Evolutionary conservation across 2,113 vertebrate species (phyloP).

Genomic region (Pao palembangensis): DNA sequence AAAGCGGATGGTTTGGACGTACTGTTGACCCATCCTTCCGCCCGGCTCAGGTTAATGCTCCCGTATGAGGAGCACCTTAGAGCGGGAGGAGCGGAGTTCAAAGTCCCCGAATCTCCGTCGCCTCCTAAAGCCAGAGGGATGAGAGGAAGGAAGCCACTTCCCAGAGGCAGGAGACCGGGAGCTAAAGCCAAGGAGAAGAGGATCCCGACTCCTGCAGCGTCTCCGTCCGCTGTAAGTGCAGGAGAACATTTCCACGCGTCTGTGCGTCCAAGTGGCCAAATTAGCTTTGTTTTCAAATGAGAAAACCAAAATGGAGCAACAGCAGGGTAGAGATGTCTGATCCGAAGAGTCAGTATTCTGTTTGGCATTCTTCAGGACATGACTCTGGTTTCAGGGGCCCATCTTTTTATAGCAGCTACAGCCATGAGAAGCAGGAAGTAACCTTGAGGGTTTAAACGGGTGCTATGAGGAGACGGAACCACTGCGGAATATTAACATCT

Average conservation of each 20-base stretch:
- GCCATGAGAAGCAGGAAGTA: too few relatives aligned
- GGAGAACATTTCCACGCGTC: neutral
- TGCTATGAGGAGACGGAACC: too few relatives aligned
- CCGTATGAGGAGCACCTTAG: slow-evolving; percentile 73
- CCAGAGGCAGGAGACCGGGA: slow-evolving; percentile 51
- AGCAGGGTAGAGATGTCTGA: too few relatives aligned
- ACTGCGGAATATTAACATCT: too few relatives aligned
- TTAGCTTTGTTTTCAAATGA: too few relatives aligned
- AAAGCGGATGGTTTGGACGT: neutral
- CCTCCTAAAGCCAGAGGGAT: slow-evolving; percentile 37
- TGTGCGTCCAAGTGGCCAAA: too few relatives aligned
- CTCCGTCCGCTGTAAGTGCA: slow-evolving; percentile 16
- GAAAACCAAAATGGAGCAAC: too few relatives aligned
- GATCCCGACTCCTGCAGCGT: neutral
- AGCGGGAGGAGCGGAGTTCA: slow-evolving; percentile 56
- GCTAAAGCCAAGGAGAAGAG: slow-evolving; percentile 54
- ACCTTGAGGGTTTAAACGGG: too few relatives aligned
- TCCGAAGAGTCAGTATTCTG: too few relatives aligned
- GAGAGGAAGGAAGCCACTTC: slow-evolving; percentile 49
- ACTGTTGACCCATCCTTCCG: neutral
- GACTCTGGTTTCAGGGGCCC: too few relatives aligned
- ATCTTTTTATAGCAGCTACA: too few relatives aligned
- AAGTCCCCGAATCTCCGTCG: slow-evolving; percentile 50
- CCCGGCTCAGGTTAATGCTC: slow-evolving; percentile 67
- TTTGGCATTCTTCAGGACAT: too few relatives aligned